Conservation (phyloP, 2,888 invertebrate species). For the Acleris sparsana region DNA sequence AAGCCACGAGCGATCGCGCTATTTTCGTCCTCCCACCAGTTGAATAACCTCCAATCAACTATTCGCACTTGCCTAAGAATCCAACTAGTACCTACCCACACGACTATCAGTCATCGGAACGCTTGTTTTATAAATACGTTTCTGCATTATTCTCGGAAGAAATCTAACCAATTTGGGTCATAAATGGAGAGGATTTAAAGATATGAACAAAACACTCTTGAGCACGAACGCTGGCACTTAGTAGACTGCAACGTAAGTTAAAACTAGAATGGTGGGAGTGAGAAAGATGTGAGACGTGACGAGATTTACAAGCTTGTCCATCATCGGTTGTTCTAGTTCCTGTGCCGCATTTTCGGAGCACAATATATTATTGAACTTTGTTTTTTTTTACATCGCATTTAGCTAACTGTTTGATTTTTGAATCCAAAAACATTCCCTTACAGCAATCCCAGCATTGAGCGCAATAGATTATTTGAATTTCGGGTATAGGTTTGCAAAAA, state of each 20-base stretch:
- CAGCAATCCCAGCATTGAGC: too few relatives aligned
- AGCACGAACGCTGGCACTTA: conserved; percentile 23
- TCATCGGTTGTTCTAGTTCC: conserved; percentile 24
- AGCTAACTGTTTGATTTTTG: too few relatives aligned
- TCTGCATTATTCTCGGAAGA: conserved; percentile 2
- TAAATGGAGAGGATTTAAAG: not conserved
- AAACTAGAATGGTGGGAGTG: not conserved
- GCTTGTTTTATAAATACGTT: conserved; percentile 2
- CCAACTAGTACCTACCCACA: conserved; percentile 53
- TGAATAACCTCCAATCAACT: conserved; percentile 84
- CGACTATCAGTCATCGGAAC: conserved; percentile 18
- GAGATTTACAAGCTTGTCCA: conserved; percentile 19
- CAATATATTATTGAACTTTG: not conserved
- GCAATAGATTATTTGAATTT: too few relatives aligned
- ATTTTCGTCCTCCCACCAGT: conserved; percentile 78
- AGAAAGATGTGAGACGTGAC: conserved; percentile 6
- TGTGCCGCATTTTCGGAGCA: not conserved
- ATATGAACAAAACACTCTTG: conserved; percentile 14
- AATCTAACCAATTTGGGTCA: conserved; percentile 2
- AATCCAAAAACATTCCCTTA: too few relatives aligned
- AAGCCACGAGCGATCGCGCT: conserved; percentile 70
- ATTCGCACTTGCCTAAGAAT: conserved; percentile 77
- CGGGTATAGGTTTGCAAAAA: too few relatives aligned
- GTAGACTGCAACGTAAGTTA: conserved; percentile 5
- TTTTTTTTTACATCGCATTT: too few relatives aligned